Base-by-base conservation (phyloP, 2,888 invertebrate genomes). In the Scrobipalpa atriplicella region DNA sequence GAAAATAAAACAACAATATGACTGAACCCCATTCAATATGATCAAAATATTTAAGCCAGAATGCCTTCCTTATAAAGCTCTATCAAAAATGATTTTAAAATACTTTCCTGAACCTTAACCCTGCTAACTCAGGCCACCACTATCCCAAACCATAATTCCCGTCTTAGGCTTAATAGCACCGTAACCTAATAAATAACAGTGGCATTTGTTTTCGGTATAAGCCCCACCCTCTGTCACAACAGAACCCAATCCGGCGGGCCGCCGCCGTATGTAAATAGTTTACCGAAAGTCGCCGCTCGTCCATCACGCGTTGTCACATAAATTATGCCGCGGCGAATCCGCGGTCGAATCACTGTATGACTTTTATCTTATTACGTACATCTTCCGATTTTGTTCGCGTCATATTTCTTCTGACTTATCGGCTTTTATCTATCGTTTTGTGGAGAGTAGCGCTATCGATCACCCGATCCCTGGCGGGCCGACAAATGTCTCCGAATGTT, bases 291-390 rank as follows among this genome's bases (percentile, higher is more conserved):
- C 90, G 88, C 90, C 92, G 92, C 90, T 90, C 92, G 92, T 92
- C 91, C 92, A 91, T 91, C 92, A 91, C 89, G 87, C 89, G 91
- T 90, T 92, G 92, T 92, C 92, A 91, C 92, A 92, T 92, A 92
- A 92, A 92, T 92, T 92, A 92, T 92, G 90, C 92, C 90, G 91
- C 92, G 92, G 92, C 91, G 91, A 92, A 92, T 92, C 92, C 92
- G 92, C 90, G 90, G 89, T 87, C 90, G 90, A 92, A 92, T 92
- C 92, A 92, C 91, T 92, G 92, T 92, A 90, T 90, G 92, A 92
- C 92, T 92, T 92, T 92, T 92, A 92, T 92, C 92, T 92, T 92
- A 92, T 92, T 92, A 92, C 92, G 89, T 89, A 90, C 90, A 90
- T 92, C 92, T 92, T 90, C 90, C 90, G 92, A 92, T 92, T 92